Evolutionary conservation across 2,113 vertebrate genomes (phyloP).

Genomic region (Xerus inauris): DNA sequence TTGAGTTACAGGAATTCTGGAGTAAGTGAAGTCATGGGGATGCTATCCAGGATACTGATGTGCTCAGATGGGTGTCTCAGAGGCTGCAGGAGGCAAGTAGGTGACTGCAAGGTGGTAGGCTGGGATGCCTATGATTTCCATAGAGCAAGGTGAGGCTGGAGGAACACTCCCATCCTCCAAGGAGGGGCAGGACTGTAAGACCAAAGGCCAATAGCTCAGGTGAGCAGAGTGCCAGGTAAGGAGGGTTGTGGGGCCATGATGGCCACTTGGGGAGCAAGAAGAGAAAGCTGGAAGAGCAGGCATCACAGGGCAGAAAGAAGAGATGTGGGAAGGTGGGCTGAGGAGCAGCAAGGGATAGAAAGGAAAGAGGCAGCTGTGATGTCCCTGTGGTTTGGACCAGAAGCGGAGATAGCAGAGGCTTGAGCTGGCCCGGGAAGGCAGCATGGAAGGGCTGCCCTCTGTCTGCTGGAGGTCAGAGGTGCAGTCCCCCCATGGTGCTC

Average conservation of each 20-base stretch:
- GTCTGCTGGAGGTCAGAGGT: rapidly evolving
- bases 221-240: neutral
- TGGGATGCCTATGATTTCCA: too few species aligned
- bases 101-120: neutral
- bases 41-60: too few species aligned
- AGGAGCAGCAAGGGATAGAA: neutral
- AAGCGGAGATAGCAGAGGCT: neutral
- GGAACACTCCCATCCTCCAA: too few species aligned
- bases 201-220: neutral
- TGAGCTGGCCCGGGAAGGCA: neutral
- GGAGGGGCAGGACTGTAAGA: neutral
- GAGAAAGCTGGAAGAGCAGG: neutral
- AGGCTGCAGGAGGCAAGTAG: neutral
- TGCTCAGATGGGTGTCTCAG: neutral
- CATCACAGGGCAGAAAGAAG: neutral
- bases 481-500: neutral
- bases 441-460: neutral
- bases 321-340: neutral
- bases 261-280: neutral
- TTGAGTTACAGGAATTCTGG: neutral
- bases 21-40: neutral
- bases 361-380: neutral
- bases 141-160: neutral
- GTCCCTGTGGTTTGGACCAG: neutral
- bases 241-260: rapidly evolving